These are phyloP conservation scores for Hippolais icterina DNA, from an alignment of 2,113 vertebrate genomes.

Conservation along the genomic window DNA sequence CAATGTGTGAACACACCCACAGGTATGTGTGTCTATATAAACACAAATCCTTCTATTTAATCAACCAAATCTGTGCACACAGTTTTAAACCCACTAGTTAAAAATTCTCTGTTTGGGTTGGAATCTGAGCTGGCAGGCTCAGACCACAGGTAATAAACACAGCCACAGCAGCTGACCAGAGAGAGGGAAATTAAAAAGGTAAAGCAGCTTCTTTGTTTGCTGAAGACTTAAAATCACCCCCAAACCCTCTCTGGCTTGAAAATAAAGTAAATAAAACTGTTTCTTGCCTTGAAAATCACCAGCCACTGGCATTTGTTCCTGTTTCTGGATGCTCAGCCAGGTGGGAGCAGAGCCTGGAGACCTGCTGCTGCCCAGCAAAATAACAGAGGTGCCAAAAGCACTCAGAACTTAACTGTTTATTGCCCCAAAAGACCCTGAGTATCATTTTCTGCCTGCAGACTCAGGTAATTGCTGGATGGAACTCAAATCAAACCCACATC, in stretches of 20 bases:
- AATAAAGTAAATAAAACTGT: neutral
- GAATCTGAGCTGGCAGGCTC: neutral
- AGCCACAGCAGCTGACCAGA: neutral
- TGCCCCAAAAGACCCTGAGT: neutral
- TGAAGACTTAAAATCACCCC: neutral
- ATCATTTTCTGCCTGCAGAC: neutral
- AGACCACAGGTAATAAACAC: neutral
- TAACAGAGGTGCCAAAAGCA: neutral
- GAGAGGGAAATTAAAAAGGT: neutral
- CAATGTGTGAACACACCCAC: neutral
- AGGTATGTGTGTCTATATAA: neutral
- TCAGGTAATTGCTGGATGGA: neutral
- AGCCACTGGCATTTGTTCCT: neutral
- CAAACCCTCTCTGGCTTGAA: neutral
- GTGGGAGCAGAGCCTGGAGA: neutral
- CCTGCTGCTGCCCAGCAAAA: neutral
- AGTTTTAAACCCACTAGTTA: neutral
- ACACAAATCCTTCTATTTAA: constrained; percentile 7
- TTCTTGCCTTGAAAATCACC: neutral
- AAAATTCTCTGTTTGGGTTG: neutral
- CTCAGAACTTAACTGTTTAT: neutral
- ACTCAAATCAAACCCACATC: neutral
- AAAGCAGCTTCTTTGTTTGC: neutral
- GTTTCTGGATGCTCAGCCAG: neutral
- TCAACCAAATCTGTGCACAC: neutral